Evolutionary conservation across 1,140 invertebrate genomes (phyloP), one percentile per base, ranked within the genome.

Genomic region (Bombus consobrinus): DNA sequence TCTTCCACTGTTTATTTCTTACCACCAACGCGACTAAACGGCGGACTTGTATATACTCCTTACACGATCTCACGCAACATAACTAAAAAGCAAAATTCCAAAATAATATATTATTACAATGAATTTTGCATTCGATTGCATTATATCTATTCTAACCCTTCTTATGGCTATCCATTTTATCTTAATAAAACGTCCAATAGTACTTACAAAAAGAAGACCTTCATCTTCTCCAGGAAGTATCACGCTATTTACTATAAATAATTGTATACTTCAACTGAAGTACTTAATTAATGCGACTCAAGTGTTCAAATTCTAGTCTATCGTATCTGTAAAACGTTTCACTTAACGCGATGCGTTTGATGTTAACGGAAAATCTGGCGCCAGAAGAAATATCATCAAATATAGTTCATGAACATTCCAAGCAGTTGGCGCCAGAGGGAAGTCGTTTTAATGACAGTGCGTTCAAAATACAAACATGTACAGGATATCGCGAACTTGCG

Each of bases 381-480:
- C 37, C 22, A 43, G 6, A 43, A 37, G 57, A 37, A 34, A 25
- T 53, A 53, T 53, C 47, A 53, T 39, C 8, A 71, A 43, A n/a
- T n/a, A 32, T 68, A 84, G 77, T 85, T 85, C 41, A 8, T 18
- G 10, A 13, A 41, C 1, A 37, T 57, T 22, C 3, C 25, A 57
- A 62, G 43, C 18, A 85, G 83, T 41, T 85, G 78, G 83, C 83
- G 83, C 83, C 32, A 73, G 69, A 10, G 59, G 28, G 3, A 18
- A 39, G 18, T 43, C 25, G 28, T 12, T 39, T 34, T 74, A 59
- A 73, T 85, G 69, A 32, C 81, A 66, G 74, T 86, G 15, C 59
- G 81, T 87, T 87, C 82, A 85, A 87, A 87, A 87, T 84, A 87
- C 82, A 85, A 87, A 85, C 74, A 85, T 87, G 82, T 25, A 83